Base-by-base conservation (phyloP, 2,888 invertebrate genomes). In the Lepidocyrtoides sp. region DNA sequence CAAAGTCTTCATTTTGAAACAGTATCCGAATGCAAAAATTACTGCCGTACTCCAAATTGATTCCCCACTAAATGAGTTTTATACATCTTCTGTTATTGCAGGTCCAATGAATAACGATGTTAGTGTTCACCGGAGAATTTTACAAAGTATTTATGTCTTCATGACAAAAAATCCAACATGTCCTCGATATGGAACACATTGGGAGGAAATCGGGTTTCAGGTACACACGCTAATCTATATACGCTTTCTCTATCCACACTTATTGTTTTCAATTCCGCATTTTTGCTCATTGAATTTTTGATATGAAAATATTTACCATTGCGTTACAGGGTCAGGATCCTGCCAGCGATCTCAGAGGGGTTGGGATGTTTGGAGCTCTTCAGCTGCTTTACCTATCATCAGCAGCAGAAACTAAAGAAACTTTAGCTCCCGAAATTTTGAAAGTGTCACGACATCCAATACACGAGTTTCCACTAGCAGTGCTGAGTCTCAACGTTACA, bases 171-270 rank as follows among this genome's bases (percentile, higher is more conserved):
- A 94, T 48, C 93, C 94, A 5, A 91, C 93, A 75, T 95, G 95
- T 94, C 95, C 95, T 12, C 94, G 96, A n/a, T 95, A 95, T 94
- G 96, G 96, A 10, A 94, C 94, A 72, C 96, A 96, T 93, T 96
- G 96, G 96, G 96, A 96, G 94, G 95, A 95, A 89, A 95, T 96
- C 81, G 96, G 96, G n/a, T 96, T 96, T 94, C 96, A 96, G 94
- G 95, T 95, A 92, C 36, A 44, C n/a, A n/a, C n/a, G n/a, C n/a
- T n/a, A n/a, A n/a, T n/a, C n/a, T 26, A 14, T 32, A 51, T 44
- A 23, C 5, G 17, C 32, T 29, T 23, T 60, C 10, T 48, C 32
- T n/a, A n/a, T n/a, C n/a, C n/a, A n/a, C n/a, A n/a, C n/a, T n/a
- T n/a, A n/a, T n/a, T n/a, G n/a, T n/a, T n/a, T n/a, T n/a, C n/a